Percentiles rank a stretch among this genome's conserved stretches.
Evolutionary conservation across 2,113 vertebrate genomes (phyloP).

Genomic region (Cyprinodon variegatus): DNA sequence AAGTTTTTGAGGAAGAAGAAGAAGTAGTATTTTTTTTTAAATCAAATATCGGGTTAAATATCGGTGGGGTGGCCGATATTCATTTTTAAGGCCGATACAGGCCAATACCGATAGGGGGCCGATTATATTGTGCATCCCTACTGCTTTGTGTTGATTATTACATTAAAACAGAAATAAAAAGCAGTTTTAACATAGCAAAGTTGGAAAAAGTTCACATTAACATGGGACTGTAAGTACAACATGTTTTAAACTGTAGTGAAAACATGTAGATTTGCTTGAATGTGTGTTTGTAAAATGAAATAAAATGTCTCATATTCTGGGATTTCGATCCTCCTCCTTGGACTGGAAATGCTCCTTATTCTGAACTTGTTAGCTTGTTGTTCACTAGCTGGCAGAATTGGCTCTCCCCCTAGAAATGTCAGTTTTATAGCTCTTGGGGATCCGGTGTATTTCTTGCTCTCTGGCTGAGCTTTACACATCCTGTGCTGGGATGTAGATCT

Average conservation of each 20-base stretch:
- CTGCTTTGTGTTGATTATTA: no score
- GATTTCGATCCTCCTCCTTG: slow-evolving; percentile 1
- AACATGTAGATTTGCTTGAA: slow-evolving; percentile 4
- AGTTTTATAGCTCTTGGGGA: slow-evolving; percentile 61
- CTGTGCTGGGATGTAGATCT: slow-evolving; percentile 47
- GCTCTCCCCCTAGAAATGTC: slow-evolving; percentile 59
- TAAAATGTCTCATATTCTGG: slow-evolving; percentile 19
- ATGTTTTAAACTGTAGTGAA: not conserved
- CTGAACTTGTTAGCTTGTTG: slow-evolving; percentile 29
- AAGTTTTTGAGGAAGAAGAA: no score
- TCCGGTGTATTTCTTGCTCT: slow-evolving; percentile 34
- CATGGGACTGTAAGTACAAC: not conserved
- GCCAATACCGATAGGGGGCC: no score
- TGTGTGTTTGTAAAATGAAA: slow-evolving; percentile 9
- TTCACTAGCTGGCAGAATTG: slow-evolving; percentile 40
- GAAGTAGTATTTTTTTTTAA: no score
- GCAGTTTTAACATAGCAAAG: not conserved
- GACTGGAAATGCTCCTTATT: slow-evolving; percentile 8
- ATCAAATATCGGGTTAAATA: no score
- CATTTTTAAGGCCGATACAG: no score
- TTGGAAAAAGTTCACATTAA: not conserved
- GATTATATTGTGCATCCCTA: no score
- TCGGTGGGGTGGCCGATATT: no score
- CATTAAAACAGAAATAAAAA: no score
- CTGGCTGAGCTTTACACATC: slow-evolving; percentile 31